Conservation (phyloP, 2,888 invertebrate species). For the Erpobdella octoculata region DNA sequence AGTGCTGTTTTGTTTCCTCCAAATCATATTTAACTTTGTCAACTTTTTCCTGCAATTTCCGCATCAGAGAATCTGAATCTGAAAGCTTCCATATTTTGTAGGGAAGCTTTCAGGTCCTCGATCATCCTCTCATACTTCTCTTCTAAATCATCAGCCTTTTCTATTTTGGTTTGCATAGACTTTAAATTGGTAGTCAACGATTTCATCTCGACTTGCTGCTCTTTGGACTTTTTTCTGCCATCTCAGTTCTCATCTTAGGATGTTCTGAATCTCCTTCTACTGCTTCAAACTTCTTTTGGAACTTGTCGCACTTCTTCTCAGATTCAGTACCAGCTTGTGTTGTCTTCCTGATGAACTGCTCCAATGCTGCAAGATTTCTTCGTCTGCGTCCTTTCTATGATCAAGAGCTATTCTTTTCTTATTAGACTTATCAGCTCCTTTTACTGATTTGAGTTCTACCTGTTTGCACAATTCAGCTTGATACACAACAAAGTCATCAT, state of each 20-base stretch:
- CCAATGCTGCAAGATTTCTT: constrained; percentile 28
- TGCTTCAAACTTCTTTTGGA: constrained; percentile 11
- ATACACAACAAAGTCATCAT: too few relatives aligned
- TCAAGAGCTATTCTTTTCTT: constrained; percentile 26
- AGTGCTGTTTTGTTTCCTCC: too few relatives aligned
- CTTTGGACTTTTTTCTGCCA: constrained; percentile 25
- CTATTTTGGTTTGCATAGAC: constrained; percentile 26
- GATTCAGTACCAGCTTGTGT: constrained; percentile 29
- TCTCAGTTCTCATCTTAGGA: constrained; percentile 1
- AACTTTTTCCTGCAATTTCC: too few relatives aligned
- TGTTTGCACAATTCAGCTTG: too few relatives aligned
- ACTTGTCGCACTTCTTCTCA: constrained; percentile 25
- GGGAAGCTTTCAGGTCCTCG: constrained; percentile 19
- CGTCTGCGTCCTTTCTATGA: constrained; percentile 28
- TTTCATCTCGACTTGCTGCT: constrained; percentile 27
- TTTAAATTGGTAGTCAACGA: constrained; percentile 28
- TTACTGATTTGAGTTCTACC: too few relatives aligned
- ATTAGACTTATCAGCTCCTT: background rate
- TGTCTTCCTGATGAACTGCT: constrained; percentile 29
- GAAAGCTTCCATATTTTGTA: constrained; percentile 24
- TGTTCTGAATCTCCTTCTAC: constrained; percentile 12
- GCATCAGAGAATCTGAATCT: too few relatives aligned
- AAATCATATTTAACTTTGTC: too few relatives aligned
- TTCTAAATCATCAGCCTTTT: constrained; percentile 29
- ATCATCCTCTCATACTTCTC: constrained; percentile 29